These are phyloP conservation scores for Crossoptilon crossoptilon DNA, from an alignment of 2,797 vertebrate species.

Conservation along the genomic window DNA sequence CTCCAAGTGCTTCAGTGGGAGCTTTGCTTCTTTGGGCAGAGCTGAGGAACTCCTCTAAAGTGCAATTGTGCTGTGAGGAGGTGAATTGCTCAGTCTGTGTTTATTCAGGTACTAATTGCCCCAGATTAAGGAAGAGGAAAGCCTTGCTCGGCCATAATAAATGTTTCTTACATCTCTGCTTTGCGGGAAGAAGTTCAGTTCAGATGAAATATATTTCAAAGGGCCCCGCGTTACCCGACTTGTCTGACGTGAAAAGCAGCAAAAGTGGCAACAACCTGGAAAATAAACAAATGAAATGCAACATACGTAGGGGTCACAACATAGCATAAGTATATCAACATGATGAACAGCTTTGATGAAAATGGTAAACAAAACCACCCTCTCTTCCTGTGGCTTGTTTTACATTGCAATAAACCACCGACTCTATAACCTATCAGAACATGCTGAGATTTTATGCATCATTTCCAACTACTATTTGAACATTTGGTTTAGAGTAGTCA, in stretches of 20 bases:
- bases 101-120: slow-evolving; percentile 69
- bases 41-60: slow-evolving; percentile 25
- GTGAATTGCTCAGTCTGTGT: slow-evolving; percentile 56
- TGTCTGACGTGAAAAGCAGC: slow-evolving; percentile 28
- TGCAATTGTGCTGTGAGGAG: slow-evolving; percentile 53
- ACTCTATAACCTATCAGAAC: slow-evolving; percentile 76
- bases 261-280: slow-evolving; percentile 57
- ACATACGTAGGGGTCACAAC: slow-evolving; percentile 30
- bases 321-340: slow-evolving; percentile 67
- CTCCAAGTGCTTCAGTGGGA: slow-evolving; percentile 55
- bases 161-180: slow-evolving; percentile 8
- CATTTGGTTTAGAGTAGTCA: slow-evolving; percentile 74
- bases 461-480: slow-evolving; percentile 63
- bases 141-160: background rate
- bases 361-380: slow-evolving; percentile 80
- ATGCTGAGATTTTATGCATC: slow-evolving; percentile 66
- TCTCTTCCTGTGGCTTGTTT: slow-evolving; percentile 72
- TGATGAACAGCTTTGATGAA: slow-evolving; percentile 83
- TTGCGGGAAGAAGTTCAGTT: background rate
- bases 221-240: background rate
- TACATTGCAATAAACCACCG: slow-evolving; percentile 74
- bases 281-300: slow-evolving; percentile 64
- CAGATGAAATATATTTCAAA: background rate
- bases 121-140: slow-evolving; percentile 50
- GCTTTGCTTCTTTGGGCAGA: slow-evolving; percentile 40